These are phyloP conservation scores for Poicephalus meyeri DNA, from an alignment of 2,113 vertebrate genomes.

Conservation along the genomic window DNA sequence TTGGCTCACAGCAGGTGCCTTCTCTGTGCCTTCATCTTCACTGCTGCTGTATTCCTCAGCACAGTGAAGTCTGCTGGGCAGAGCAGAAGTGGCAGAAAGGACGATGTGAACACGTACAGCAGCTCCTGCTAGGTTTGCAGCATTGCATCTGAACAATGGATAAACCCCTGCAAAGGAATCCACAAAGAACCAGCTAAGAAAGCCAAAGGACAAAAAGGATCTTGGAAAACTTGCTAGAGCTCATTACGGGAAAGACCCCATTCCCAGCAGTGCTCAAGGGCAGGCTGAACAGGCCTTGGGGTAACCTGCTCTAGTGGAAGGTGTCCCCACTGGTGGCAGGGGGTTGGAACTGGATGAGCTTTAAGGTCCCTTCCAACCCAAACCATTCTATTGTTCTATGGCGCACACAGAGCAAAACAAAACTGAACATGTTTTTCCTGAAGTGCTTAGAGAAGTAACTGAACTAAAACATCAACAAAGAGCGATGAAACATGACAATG, in stretches of 20 bases:
- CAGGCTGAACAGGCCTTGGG: not conserved
- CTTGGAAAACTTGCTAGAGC: not conserved
- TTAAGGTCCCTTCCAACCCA: not conserved
- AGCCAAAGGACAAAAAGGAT: not conserved
- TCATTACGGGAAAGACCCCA: not conserved
- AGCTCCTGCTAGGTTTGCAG: constrained; percentile 86
- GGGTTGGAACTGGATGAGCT: not conserved
- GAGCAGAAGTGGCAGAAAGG: constrained; percentile 37
- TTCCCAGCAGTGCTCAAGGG: not conserved
- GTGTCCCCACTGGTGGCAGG: not conserved
- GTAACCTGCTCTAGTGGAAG: not conserved
- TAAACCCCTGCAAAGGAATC: constrained; percentile 83
- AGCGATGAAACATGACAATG: not conserved
- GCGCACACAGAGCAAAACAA: not conserved
- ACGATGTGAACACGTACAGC: constrained; percentile 86
- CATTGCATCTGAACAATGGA: constrained; percentile 86
- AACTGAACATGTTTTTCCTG: not conserved
- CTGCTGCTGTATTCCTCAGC: constrained; percentile 68
- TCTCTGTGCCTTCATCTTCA: constrained; percentile 43
- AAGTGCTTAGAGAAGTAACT: not conserved
- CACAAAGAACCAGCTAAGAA: not conserved
- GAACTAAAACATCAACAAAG: not conserved
- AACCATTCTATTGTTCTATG: not conserved
- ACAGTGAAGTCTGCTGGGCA: not conserved
- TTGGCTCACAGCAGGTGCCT: not conserved